Percentiles rank a stretch among this genome's conserved stretches.
Conservation (phyloP, 37 sponge, comb jelly and placozoan genomes). For the Theonella swinhoei region DNA sequence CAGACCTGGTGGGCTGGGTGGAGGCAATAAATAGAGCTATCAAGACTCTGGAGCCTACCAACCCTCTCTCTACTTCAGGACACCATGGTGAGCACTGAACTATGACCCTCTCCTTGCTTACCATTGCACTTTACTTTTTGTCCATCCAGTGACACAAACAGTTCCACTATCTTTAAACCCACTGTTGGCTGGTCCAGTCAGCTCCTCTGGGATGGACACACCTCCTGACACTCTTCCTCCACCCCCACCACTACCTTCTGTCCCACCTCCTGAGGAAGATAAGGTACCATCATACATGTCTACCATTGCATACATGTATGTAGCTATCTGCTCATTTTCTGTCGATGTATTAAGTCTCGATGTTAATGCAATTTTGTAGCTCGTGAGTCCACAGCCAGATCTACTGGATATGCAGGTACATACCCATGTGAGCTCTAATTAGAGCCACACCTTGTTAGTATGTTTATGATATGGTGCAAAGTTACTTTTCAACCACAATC, state of each 20-base stretch:
- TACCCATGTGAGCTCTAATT: no score
- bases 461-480: no score
- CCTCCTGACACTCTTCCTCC: constrained; percentile 4
- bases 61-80: not conserved
- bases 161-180: not conserved
- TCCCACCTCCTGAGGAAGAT: not conserved
- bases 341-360: no score
- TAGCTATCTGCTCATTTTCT: no score
- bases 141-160: no score
- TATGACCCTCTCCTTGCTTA: not conserved
- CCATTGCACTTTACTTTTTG: no score
- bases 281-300: no score
- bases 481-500: not conserved
- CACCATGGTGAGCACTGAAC: not conserved
- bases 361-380: no score
- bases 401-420: no score
- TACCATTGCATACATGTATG: no score
- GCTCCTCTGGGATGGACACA: not conserved
- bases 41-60: not conserved
- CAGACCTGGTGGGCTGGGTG: constrained; percentile 74
- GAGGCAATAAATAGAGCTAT: constrained; percentile 70
- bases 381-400: no score
- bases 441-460: no score
- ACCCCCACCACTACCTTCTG: not conserved
- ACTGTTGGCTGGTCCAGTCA: not conserved